Percentiles rank a stretch among this genome's conserved stretches.
Conservation (phyloP, 1,140 invertebrate genomes). For the Megalopta genalis region DNA sequence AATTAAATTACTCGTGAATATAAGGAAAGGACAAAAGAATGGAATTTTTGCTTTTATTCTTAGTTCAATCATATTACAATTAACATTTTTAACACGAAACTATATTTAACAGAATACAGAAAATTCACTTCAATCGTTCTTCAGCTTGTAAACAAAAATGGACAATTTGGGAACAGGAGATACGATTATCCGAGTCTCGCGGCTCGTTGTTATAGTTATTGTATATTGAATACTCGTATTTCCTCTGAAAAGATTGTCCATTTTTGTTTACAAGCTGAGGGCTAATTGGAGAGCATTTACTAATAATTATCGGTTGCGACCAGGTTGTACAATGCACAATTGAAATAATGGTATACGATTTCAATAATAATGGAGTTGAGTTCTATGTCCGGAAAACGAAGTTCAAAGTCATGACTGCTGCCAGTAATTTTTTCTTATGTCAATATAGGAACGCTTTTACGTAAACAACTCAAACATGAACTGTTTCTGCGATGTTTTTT, state of each 20-base stretch:
- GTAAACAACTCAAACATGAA: background rate
- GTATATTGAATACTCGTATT: too few species aligned
- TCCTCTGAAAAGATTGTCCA: too few species aligned
- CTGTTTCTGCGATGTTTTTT: background rate
- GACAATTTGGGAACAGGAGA: too few species aligned
- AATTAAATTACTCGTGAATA: too few species aligned
- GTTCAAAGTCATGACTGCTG: background rate
- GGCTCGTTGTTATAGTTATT: too few species aligned
- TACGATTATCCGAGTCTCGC: slow-evolving; percentile 6
- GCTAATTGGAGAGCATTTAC: too few species aligned
- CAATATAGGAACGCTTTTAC: background rate
- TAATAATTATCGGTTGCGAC: too few species aligned
- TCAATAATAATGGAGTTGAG: background rate
- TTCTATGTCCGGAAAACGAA: background rate
- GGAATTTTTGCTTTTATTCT: background rate
- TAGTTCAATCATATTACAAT: background rate
- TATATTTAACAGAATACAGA: background rate
- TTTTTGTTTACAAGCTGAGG: too few species aligned
- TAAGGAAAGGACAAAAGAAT: too few species aligned
- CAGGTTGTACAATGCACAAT: background rate
- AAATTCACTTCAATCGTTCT: too few species aligned
- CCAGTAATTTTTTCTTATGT: background rate
- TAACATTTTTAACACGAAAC: background rate
- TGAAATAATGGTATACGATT: background rate
- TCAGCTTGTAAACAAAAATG: too few species aligned